Percentiles rank a stretch among this genome's conserved stretches.
Conservation (phyloP, 2,113 vertebrate species). For the Channa maculata region DNA sequence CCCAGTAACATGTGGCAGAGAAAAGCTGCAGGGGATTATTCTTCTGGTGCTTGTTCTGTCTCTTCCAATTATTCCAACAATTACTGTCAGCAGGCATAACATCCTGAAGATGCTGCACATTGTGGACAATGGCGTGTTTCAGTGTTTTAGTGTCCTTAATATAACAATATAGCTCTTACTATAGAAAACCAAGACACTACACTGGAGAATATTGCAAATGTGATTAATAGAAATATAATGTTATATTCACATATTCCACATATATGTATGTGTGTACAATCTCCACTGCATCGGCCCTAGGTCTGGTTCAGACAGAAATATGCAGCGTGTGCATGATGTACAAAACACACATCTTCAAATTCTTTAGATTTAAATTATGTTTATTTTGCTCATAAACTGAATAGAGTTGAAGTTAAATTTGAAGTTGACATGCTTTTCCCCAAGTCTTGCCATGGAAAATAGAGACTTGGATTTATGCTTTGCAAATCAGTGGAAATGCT, state of each 20-base stretch:
- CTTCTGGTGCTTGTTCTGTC: slow-evolving; percentile 38
- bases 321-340: too few species aligned
- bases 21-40: slow-evolving; percentile 64
- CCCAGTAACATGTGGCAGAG: slow-evolving; percentile 55
- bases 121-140: slow-evolving; percentile 10
- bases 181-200: not conserved
- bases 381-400: not conserved
- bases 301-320: too few species aligned
- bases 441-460: slow-evolving; percentile 43
- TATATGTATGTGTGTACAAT: not conserved
- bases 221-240: not conserved
- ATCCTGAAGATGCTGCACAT: slow-evolving; percentile 21
- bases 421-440: too few species aligned
- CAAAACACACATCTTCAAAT: not conserved
- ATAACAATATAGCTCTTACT: not conserved
- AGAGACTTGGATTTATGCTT: slow-evolving; percentile 10
- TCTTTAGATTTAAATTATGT: not conserved
- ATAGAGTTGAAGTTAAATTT: not conserved
- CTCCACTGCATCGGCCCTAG: too few species aligned
- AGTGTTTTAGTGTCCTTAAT: slow-evolving; percentile 42
- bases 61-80: slow-evolving; percentile 46
- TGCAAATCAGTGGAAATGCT: slow-evolving; percentile 41
- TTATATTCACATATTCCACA: not conserved
- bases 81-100: slow-evolving; percentile 46
- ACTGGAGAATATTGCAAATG: not conserved